Evolutionary conservation across 2,888 invertebrate species (phyloP), one percentile per base, ranked within the genome.

Genomic region (Tribolium freemani): DNA sequence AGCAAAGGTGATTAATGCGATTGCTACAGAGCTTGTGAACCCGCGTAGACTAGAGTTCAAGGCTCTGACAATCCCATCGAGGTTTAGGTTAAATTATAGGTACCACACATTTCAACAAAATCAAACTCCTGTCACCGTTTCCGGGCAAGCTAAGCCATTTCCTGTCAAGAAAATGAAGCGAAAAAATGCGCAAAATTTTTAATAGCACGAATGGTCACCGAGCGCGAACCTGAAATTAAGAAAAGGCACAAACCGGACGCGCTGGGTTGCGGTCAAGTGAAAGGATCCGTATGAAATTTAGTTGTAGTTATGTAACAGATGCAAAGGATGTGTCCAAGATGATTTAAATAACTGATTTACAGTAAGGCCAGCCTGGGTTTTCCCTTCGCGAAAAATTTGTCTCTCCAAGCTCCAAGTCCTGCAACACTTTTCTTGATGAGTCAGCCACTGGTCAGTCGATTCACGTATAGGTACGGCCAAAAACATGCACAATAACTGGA

Each of bases 201-300:
- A 56, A n/a, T 38, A 38, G n/a, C n/a, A 0, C 8, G 38, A 38
- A 30, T 48, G 66, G 48, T 58, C 72, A 73, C 74, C 79, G 76
- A 64, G 72, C 75, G 75, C 79, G 77, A 80, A 80, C 80, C 78
- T 79, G 79, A 80, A 78, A 77, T 77, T 76, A 73, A 75, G 74
- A 74, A 69, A 69, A 69, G 63, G 73, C 70, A 74, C 67, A 78
- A 81, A 80, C 80, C 80, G 79, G 81, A 81, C 79, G 76, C 79
- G 76, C 72, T 78, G 77, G 81, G 80, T 81, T 80, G 81, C 80
- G 82, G 81, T 82, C 82, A 81, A 82, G 82, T 81, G 82, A 82
- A 82, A 82, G 81, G 81, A 82, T 80, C 77, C 76, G 76, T 80
- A 81, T 81, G 81, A 82, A 81, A 81, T 81, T 81, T 80, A 75